Base-by-base conservation (phyloP, 1,140 invertebrate species). In the Magallana gigas region DNA sequence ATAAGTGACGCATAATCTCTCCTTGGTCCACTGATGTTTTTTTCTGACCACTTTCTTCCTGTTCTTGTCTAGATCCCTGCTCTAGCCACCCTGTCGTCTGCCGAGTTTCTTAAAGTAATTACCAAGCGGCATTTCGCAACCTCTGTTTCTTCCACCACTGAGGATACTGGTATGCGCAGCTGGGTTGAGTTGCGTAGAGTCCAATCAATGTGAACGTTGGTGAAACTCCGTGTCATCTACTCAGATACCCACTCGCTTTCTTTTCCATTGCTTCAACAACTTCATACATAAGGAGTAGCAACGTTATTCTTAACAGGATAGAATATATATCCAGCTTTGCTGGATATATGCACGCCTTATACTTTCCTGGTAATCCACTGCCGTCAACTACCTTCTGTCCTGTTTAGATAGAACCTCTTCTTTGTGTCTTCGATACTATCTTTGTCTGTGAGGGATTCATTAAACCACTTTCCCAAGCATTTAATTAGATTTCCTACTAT, bases 331-430 rank as follows among this genome's bases (percentile, higher is more conserved):
- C 23, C 23, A 23, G 8, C 82, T 76, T 58, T 89, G 71, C n/a
- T 85, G 88, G 85, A 23, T 89, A 90, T 1, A 89, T 83, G 81
- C 86, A 90, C 8, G 86, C 86, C 18, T 88, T 88, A 57, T 84
- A 89, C 56, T 86, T 86, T 16, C 86, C 85, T 16, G 68, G 84
- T 16, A 84, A 48, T 12, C 62, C 82, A 8, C 36, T 58, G 56
- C 62, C 84, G 57, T 89, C 81, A 8, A 85, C 80, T 29, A 85
- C 89, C 68, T 8, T 82, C 80, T 29, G 87, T 90, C 83, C 23
- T 23, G 23, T 82, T 76, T 81, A 82, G 14, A 85, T 36, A 14
- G 59, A 80, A 71, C 85, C 81, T 56, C 16, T 36, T 29, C 29
- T 80, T n/a, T 18, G 29, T 29, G 29, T 56, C 29, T 4, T 29